Percentiles rank a stretch among this genome's conserved stretches.
These are phyloP conservation scores for Ceyx erithaca DNA, from an alignment of 2,797 vertebrate species.

Conservation along the genomic window DNA sequence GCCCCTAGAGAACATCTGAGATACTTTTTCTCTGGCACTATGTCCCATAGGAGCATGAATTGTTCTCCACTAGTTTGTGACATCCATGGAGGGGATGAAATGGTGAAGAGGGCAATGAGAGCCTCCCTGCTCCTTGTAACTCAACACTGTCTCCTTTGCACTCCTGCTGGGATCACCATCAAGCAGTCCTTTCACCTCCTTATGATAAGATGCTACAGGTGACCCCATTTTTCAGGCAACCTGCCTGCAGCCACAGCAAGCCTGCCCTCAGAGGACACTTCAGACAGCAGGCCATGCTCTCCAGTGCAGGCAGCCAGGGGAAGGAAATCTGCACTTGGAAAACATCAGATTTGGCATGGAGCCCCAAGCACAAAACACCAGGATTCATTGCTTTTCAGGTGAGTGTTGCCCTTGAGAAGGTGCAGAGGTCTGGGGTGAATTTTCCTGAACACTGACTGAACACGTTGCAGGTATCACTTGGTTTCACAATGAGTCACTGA, in stretches of 20 bases:
- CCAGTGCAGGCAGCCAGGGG: fast-evolving
- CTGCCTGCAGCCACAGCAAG: not conserved
- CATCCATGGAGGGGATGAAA: fast-evolving
- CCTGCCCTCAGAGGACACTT: not conserved
- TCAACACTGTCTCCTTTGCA: fast-evolving
- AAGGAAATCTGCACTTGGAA: not conserved
- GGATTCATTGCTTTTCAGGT: not conserved
- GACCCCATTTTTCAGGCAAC: not conserved
- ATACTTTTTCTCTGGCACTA: not conserved
- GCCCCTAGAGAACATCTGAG: fast-evolving
- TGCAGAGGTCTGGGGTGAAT: not conserved
- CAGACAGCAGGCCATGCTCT: fast-evolving
- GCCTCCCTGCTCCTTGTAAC: not conserved
- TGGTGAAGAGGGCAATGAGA: not conserved
- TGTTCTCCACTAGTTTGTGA: fast-evolving
- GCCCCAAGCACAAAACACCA: not conserved
- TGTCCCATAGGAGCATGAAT: not conserved
- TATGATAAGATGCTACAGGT: fast-evolving
- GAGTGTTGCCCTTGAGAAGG: not conserved
- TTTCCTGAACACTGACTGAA: not conserved
- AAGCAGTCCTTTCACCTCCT: not conserved
- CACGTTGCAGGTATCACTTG: not conserved
- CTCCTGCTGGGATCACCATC: not conserved
- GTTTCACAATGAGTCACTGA: slow-evolving; percentile 38
- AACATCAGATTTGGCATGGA: not conserved